Evolutionary conservation across 2,888 invertebrate species (phyloP), one percentile per base, ranked within the genome.

Genomic region (Thysanoteuthis rhombus): DNA sequence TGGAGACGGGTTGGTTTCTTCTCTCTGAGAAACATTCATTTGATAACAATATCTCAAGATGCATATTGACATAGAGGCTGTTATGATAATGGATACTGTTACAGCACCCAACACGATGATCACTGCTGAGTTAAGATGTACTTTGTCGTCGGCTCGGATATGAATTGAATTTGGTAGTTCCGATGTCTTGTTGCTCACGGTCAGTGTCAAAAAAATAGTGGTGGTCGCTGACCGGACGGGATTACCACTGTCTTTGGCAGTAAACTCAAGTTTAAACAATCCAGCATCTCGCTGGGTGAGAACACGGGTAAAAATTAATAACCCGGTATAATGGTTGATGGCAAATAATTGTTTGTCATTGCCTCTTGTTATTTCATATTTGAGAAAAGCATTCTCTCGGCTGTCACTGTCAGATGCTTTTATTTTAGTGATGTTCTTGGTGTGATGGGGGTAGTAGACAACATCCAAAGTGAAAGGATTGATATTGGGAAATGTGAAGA

Each of bases 331-430:
- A 16, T 75, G 75, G 75, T 75, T 75, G 12, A 75, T 75, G 75
- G 75, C 75, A n/a, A 75, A 75, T 75, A 75, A 75, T 12, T 75
- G 75, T 36, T 75, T 75, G n/a, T 75, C 75, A 75, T 75, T 75
- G 75, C 75, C 75, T 75, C 75, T n/a, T n/a, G 75, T 75, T 75
- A 75, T 75, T 75, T 75, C 75, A 75, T 75, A 75, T 75, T 75
- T 75, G 4, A 75, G 75, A 12, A 75, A 75, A n/a, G 75, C 75
- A 75, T 75, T 75, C 75, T 75, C 75, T 75, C 75, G 75, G 36
- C 75, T 75, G n/a, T 75, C 75, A 36, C n/a, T 75, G 75, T 75
- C 75, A n/a, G 75, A 75, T 12, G 75, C 75, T 75, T 75, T 75
- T 75, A 75, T 75, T n/a, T 75, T 10, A 25, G 75, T 75, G 75